A percentile compares a stretch with the other conserved stretches of the same genome.
phyloP scores from a whole-genome alignment of 2,113 vertebrate genomes.

The Gymnarchus niloticus region DNA sequence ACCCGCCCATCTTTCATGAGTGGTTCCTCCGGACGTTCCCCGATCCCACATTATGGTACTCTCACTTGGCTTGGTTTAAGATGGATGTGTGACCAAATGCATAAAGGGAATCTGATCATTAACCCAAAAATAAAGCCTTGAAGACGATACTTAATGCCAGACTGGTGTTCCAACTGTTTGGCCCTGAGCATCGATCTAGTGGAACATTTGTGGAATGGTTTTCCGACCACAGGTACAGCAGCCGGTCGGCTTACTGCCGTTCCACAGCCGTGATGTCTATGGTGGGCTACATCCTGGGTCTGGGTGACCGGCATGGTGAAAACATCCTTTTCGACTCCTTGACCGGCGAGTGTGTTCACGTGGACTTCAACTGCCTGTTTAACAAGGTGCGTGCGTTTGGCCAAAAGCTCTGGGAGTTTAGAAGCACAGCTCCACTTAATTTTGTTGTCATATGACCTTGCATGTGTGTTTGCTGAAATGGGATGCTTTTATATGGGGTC shows the following conservation, averaged over 20 bases:
- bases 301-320: slow-evolving; percentile 94
- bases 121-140: not conserved
- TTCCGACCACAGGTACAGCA: slow-evolving; percentile 76
- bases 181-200: not conserved
- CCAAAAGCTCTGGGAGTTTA: not conserved
- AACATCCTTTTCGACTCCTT: slow-evolving; percentile 95
- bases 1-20: slow-evolving; percentile 86
- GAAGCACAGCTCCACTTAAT: not conserved
- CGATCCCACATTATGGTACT: slow-evolving; percentile 89
- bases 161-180: not conserved
- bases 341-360: slow-evolving; percentile 92
- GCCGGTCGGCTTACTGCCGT: slow-evolving; percentile 90
- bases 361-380: slow-evolving; percentile 99
- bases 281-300: slow-evolving; percentile 94
- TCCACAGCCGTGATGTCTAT: slow-evolving; percentile 97
- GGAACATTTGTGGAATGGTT: not conserved
- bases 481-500: not conserved
- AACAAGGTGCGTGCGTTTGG: slow-evolving; percentile 76
- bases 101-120: not conserved
- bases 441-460: not conserved
- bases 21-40: slow-evolving; percentile 95
- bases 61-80: not conserved
- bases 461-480: too few species aligned
- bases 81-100: not conserved
- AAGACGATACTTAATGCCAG: not conserved